Evolutionary conservation across 2,888 invertebrate genomes (phyloP), one percentile per base, ranked within the genome.

Genomic region (Keiferia lycopersicella): DNA sequence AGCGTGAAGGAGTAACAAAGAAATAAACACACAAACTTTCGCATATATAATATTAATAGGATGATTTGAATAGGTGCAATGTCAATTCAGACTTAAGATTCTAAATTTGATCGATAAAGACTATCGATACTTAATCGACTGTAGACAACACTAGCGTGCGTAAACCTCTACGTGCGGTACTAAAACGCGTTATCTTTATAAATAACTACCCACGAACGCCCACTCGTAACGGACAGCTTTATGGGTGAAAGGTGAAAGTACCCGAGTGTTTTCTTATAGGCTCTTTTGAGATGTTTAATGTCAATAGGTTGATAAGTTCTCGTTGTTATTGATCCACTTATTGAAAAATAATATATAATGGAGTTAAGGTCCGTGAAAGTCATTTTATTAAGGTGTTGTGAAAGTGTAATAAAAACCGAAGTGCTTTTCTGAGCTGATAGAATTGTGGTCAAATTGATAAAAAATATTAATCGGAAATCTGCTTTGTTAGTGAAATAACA

Each of bases 171-270:
- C 71, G 71, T 68, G 70, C 71, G 67, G 67, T 67, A 67, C 48
- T 62, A 11, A 67, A 71, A 69, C 70, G 66, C 70, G 69, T 71
- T 71, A 68, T 63, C 67, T 62, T 63, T 73, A 75, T 79, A 78
- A 80, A 79, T 77, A 75, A 70, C 66, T 77, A 71, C 80, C 79
- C 72, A 77, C 80, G 66, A 66, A 38, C 64, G 50, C 69, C 69
- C 67, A 69, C 68, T 2, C n/a, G n/a, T 30, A 59, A 59, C 16
- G 60, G 30, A 60, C 48, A 38, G 14, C 39, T 53, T 60, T 53
- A 56, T 38, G 59, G 50, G 57, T 63, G 39, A 62, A 62, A 66
- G 64, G 66, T 66, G 67, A 67, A 67, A 67, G 64, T 65, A 51
- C 16, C 53, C 14, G n/a, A 53, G 22, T 53, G 53, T 26, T 26